phyloP scores from a whole-genome alignment of 2,113 vertebrate species.

The Phrynocephalus versicolor region DNA sequence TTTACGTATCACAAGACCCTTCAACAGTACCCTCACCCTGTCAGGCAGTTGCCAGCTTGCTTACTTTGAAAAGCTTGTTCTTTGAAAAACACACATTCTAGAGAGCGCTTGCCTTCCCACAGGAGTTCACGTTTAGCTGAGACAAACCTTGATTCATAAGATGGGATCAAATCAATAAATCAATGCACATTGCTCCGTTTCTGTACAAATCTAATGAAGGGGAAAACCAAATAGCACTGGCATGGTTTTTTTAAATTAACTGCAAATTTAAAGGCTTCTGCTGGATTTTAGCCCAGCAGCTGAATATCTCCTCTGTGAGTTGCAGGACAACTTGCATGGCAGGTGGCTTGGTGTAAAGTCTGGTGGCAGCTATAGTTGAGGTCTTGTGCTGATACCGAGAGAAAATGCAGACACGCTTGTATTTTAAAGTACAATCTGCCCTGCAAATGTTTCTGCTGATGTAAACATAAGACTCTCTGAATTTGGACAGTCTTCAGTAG shows the following conservation, averaged over 20 bases:
- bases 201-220: too few relatives aligned
- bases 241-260: conserved; percentile 4
- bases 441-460: conserved; percentile 3
- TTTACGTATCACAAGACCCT: too few relatives aligned
- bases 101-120: too few relatives aligned
- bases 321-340: background rate
- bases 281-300: conserved; percentile 1
- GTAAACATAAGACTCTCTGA: conserved; percentile 4
- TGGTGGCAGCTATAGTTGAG: rapidly evolving
- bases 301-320: background rate
- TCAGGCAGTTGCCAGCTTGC: too few relatives aligned
- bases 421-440: background rate
- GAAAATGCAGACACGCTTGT: background rate
- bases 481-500: background rate
- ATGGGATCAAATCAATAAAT: too few relatives aligned
- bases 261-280: background rate
- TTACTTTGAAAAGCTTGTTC: too few relatives aligned
- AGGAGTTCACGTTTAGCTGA: too few relatives aligned
- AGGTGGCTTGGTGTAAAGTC: background rate
- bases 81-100: too few relatives aligned
- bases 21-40: too few relatives aligned
- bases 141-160: too few relatives aligned
- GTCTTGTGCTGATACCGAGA: background rate
- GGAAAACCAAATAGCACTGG: background rate
- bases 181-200: too few relatives aligned